phyloP scores from a whole-genome alignment of 1,140 invertebrate genomes.

The Procambarus clarkii region DNA sequence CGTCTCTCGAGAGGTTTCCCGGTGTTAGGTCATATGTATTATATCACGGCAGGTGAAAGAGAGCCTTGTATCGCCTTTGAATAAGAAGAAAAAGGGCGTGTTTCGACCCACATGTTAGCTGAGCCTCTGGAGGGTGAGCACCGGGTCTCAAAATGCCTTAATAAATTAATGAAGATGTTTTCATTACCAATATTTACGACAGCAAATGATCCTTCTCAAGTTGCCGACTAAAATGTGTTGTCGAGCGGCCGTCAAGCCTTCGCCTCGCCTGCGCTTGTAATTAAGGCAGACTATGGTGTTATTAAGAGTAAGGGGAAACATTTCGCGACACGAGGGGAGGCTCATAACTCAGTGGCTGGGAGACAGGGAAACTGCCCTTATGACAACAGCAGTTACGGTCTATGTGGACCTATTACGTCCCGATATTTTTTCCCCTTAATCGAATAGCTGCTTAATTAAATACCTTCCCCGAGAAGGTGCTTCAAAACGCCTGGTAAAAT shows the following conservation, averaged over 20 bases:
- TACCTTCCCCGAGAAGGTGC: constrained; percentile 10
- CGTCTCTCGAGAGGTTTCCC: neutral
- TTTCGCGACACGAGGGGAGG: constrained; percentile 24
- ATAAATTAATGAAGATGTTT: constrained; percentile 45
- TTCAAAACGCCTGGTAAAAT: constrained; percentile 8
- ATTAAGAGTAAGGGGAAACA: constrained; percentile 23
- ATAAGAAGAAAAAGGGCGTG: neutral
- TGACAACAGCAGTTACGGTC: neutral
- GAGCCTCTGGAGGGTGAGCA: neutral
- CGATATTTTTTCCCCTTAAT: neutral
- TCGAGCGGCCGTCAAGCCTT: constrained; percentile 25
- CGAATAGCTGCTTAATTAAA: constrained; percentile 19
- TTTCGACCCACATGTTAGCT: neutral
- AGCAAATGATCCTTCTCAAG: constrained; percentile 41
- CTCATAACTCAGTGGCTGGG: neutral
- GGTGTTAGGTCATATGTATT: constrained; percentile 10
- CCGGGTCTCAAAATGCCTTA: constrained; percentile 28
- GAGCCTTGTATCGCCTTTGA: too few species aligned
- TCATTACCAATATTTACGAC: constrained; percentile 32
- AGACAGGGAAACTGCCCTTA: neutral
- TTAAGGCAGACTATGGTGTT: constrained; percentile 2
- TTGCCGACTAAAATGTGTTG: constrained; percentile 10
- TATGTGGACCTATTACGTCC: neutral
- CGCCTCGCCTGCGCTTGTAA: constrained; percentile 19
- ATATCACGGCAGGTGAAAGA: neutral